These are phyloP conservation scores for Agriopis aurantiaria DNA, from an alignment of 2,888 invertebrate species.

Conservation along the genomic window DNA sequence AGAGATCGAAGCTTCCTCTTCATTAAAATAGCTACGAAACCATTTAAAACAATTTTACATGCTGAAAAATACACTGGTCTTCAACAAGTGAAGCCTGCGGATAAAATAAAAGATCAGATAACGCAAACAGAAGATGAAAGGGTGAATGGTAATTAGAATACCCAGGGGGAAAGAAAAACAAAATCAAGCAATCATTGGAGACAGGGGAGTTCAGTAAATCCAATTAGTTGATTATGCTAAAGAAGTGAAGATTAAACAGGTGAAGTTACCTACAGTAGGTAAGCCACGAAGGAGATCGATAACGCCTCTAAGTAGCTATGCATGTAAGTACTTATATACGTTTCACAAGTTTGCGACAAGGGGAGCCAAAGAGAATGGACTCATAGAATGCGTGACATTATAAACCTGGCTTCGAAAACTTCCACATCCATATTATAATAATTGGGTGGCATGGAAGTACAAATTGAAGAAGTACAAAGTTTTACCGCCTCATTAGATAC, in stretches of 20 bases:
- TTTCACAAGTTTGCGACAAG: constrained; percentile 29
- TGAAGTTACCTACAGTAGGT: constrained; percentile 8
- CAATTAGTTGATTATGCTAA: constrained; percentile 33
- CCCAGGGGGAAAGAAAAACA: constrained; percentile 25
- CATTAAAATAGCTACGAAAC: not conserved
- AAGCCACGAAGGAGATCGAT: constrained; percentile 18
- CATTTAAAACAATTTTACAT: constrained; percentile 4
- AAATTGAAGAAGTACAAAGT: not conserved
- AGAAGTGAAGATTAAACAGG: constrained; percentile 23
- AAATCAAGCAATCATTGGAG: constrained; percentile 25
- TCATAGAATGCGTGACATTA: constrained; percentile 12
- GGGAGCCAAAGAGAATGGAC: constrained; percentile 28
- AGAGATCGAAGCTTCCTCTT: not conserved
- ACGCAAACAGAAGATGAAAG: constrained; percentile 29
- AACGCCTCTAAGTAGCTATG: constrained; percentile 1
- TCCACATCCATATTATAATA: not conserved
- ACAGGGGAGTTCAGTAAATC: constrained; percentile 25
- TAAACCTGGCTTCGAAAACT: constrained; percentile 10
- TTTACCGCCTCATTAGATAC: not conserved
- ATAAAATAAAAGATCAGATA: constrained; percentile 31
- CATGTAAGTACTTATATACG: constrained; percentile 11
- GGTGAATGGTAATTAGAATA: constrained; percentile 27
- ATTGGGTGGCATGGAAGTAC: not conserved
- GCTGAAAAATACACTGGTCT: constrained; percentile 10
- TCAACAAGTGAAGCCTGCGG: constrained; percentile 9